Percentiles rank a stretch among this genome's conserved stretches.
Conservation (phyloP, 1,140 invertebrate genomes). For the Atta colombica region DNA sequence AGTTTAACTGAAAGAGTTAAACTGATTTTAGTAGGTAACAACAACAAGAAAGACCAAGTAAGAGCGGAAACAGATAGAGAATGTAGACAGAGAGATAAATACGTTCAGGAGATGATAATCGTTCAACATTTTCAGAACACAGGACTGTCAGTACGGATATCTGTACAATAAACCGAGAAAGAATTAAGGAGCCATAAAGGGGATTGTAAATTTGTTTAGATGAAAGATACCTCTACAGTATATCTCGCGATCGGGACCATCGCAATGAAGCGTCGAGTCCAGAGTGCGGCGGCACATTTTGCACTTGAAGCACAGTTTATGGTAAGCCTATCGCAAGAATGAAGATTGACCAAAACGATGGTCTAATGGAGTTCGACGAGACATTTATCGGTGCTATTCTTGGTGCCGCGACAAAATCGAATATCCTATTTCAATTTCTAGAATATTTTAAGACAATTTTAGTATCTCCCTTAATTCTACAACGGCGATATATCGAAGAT, state of each 20-base stretch:
- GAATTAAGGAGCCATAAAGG: slow-evolving; percentile 17
- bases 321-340: slow-evolving; percentile 92
- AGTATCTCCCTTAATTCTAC: neutral
- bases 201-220: slow-evolving; percentile 61
- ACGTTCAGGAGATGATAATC: slow-evolving; percentile 19
- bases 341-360: slow-evolving; percentile 81
- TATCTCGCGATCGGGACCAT: slow-evolving; percentile 96
- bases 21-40: slow-evolving; percentile 45
- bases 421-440: neutral
- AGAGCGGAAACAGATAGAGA: slow-evolving; percentile 14
- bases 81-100: slow-evolving; percentile 14
- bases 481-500: neutral
- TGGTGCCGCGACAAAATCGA: slow-evolving; percentile 65
- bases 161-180: slow-evolving; percentile 29
- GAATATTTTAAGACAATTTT: neutral
- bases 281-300: slow-evolving; percentile 95
- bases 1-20: slow-evolving; percentile 3
- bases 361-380: slow-evolving; percentile 20
- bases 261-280: slow-evolving; percentile 97
- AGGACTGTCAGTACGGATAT: slow-evolving; percentile 47
- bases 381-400: slow-evolving; percentile 23
- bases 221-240: slow-evolving; percentile 95
- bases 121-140: slow-evolving; percentile 50
- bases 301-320: slow-evolving; percentile 96
- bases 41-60: slow-evolving; percentile 24